These are phyloP conservation scores for Excalfactoria chinensis DNA, from an alignment of 2,113 vertebrate genomes.

Conservation along the genomic window DNA sequence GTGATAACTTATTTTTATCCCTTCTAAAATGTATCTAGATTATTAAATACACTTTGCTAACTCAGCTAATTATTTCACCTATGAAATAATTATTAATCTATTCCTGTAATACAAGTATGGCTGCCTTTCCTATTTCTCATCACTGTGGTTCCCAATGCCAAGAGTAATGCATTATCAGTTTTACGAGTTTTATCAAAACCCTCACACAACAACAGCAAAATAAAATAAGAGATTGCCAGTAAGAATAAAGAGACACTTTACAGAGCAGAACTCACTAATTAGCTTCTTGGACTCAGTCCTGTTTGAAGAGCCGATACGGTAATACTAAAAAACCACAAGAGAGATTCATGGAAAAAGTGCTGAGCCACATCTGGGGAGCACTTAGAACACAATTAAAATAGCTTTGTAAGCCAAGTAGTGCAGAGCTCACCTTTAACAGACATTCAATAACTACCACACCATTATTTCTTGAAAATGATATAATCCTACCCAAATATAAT, in stretches of 20 bases:
- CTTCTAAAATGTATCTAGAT: neutral
- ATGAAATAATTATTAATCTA: neutral
- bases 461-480: neutral
- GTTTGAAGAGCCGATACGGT: neutral
- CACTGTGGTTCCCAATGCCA: fast-evolving
- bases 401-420: neutral
- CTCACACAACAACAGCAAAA: no score
- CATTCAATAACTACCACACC: neutral
- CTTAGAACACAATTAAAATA: neutral
- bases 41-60: neutral
- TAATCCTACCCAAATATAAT: neutral
- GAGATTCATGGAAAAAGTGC: neutral
- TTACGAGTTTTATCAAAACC: neutral
- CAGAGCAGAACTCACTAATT: neutral
- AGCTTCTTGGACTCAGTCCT: neutral
- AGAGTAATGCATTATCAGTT: neutral
- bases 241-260: neutral
- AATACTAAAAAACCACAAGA: neutral
- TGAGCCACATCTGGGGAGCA: neutral
- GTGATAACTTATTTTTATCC: neutral
- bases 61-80: neutral
- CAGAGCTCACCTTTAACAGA: neutral
- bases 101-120: neutral
- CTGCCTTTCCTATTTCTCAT: neutral
- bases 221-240: neutral